Percentiles rank a stretch among this genome's conserved stretches.
phyloP scores from a whole-genome alignment of 2,888 invertebrate genomes.

The Nomada fabriciana region DNA sequence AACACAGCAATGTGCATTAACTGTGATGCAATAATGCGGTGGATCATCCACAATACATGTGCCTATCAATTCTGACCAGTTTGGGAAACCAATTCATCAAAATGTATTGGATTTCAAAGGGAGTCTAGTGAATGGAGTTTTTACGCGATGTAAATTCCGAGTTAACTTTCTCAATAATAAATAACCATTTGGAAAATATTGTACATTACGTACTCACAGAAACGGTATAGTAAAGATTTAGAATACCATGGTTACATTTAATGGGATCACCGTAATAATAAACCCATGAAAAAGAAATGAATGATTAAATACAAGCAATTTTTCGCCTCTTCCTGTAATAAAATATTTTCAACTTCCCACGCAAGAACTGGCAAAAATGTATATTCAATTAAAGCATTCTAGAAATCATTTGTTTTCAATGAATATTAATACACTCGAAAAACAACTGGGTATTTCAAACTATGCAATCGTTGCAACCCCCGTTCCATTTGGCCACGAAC shows the following conservation, averaged over 20 bases:
- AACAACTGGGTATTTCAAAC: too few relatives aligned
- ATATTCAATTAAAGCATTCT: too few relatives aligned
- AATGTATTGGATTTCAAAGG: not conserved
- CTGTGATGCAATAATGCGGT: not conserved
- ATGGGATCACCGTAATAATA: too few relatives aligned
- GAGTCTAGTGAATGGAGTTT: slow-evolving; percentile 6
- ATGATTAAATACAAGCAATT: too few relatives aligned
- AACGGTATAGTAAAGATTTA: too few relatives aligned
- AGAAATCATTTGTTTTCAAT: too few relatives aligned
- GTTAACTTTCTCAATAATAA: not conserved
- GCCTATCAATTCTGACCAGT: slow-evolving; percentile 1
- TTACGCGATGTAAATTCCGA: not conserved
- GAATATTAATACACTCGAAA: too few relatives aligned
- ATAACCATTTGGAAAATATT: not conserved
- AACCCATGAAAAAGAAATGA: too few relatives aligned
- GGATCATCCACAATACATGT: not conserved
- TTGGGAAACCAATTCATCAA: not conserved
- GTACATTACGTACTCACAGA: not conserved
- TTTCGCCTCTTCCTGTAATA: too few relatives aligned
- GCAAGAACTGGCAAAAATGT: too few relatives aligned
- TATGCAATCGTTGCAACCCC: not conserved
- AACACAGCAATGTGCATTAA: not conserved
- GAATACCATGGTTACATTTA: too few relatives aligned
- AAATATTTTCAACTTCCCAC: too few relatives aligned
- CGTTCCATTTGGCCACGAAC: not conserved